Evolutionary conservation across 1,140 invertebrate species (phyloP).

Genomic region (Drosophila cardini): DNA sequence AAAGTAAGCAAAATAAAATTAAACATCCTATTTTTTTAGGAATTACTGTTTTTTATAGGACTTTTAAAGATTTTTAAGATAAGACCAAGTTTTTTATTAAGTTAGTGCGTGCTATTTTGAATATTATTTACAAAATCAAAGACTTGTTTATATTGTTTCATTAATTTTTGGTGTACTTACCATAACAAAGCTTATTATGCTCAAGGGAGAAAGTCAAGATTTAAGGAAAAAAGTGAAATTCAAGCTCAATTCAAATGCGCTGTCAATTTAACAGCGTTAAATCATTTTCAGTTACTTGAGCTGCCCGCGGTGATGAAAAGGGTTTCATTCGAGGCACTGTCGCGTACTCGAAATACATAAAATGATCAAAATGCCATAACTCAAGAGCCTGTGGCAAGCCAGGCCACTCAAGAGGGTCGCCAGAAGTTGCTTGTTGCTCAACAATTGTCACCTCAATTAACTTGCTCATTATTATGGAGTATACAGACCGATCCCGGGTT

Average conservation of each 20-base stretch:
- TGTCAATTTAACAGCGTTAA: constrained; percentile 60
- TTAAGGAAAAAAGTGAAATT: background rate
- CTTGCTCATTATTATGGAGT: constrained; percentile 75
- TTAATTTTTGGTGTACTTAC: constrained; percentile 15
- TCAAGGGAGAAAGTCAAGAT: background rate
- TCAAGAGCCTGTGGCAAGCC: constrained; percentile 38
- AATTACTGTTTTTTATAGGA: too few relatives aligned
- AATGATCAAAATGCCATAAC: constrained; percentile 78
- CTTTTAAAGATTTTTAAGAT: too few relatives aligned
- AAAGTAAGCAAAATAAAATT: too few relatives aligned
- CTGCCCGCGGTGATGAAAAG: constrained; percentile 15
- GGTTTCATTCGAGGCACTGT: constrained; percentile 23
- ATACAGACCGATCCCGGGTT: constrained; percentile 28
- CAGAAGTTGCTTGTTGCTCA: constrained; percentile 28
- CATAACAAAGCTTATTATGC: constrained; percentile 39
- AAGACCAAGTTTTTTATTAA: too few relatives aligned
- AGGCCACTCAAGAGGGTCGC: constrained; percentile 46
- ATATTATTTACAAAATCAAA: too few relatives aligned
- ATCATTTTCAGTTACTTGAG: constrained; percentile 50
- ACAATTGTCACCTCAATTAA: constrained; percentile 81
- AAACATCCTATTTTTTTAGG: too few relatives aligned
- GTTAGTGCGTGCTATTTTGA: too few relatives aligned
- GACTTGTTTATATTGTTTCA: background rate
- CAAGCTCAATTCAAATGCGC: constrained; percentile 29
- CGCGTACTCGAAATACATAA: constrained; percentile 54